Evolutionary conservation across 2,888 invertebrate genomes (phyloP).

Genomic region (Glyphotaelius pellucidus): DNA sequence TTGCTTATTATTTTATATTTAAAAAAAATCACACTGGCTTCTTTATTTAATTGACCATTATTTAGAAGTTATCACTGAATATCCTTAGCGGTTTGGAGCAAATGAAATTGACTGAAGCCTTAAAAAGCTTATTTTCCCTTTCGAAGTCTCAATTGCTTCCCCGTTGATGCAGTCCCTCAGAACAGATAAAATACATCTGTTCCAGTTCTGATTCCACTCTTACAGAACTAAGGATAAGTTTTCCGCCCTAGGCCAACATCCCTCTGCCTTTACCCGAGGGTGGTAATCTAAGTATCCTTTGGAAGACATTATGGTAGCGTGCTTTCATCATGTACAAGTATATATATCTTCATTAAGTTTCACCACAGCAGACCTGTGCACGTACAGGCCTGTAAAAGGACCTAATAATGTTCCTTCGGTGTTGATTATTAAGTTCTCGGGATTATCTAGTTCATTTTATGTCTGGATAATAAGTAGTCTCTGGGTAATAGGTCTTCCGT

Average conservation of each 20-base stretch:
- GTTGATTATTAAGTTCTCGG: background rate
- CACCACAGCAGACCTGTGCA: background rate
- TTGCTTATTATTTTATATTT: too few relatives aligned
- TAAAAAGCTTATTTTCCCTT: background rate
- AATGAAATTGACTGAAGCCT: too few relatives aligned
- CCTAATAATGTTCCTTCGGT: background rate
- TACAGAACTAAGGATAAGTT: background rate
- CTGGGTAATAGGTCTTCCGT: background rate
- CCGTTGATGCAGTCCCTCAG: background rate
- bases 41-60: too few relatives aligned
- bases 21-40: too few relatives aligned
- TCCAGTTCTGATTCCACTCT: background rate
- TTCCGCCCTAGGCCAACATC: background rate
- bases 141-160: too few relatives aligned
- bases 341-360: background rate
- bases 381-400: background rate
- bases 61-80: too few relatives aligned
- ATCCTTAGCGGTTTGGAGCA: too few relatives aligned
- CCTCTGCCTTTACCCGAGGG: background rate
- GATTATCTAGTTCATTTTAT: background rate
- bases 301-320: background rate
- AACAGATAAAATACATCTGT: background rate
- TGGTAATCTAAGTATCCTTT: background rate
- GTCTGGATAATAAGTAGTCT: background rate
- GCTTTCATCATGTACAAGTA: background rate